phyloP scores from a whole-genome alignment of 2,797 vertebrate species.

The Pseudopleuronectes americanus region DNA sequence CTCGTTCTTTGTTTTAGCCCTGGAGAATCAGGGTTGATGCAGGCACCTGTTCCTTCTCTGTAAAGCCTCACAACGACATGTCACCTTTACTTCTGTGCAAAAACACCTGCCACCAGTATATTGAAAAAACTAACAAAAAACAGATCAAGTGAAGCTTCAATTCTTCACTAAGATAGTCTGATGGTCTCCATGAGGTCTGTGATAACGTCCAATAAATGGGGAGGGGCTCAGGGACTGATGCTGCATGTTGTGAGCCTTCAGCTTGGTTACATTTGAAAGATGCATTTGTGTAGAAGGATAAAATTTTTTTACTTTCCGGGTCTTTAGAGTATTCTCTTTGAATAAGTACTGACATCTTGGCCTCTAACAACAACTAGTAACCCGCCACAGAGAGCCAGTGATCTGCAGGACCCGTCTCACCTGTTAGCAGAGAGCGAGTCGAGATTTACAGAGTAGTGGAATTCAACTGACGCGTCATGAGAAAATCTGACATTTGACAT shows the following conservation, averaged over 20 bases:
- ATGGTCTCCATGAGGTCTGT: not conserved
- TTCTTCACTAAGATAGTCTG: not conserved
- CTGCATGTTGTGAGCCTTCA: not conserved
- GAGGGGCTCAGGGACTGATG: no score
- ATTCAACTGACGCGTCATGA: no score
- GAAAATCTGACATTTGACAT: no score
- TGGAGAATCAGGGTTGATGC: constrained; percentile 38
- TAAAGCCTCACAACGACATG: not conserved
- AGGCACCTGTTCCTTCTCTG: constrained; percentile 5
- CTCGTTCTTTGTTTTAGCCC: constrained; percentile 2
- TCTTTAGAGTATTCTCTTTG: not conserved
- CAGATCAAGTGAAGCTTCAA: not conserved
- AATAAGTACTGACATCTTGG: no score
- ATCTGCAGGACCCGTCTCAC: not conserved
- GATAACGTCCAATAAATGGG: not conserved
- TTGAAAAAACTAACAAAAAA: not conserved
- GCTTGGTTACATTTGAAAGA: not conserved
- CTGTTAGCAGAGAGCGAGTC: not conserved
- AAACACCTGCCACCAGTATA: not conserved
- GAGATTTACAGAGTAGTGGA: no score
- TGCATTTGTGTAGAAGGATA: no score
- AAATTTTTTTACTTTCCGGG: no score
- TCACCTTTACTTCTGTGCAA: constrained; percentile 17
- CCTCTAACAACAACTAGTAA: no score
- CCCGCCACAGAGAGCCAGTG: not conserved